Evolutionary conservation across 2,888 invertebrate genomes (phyloP).

Genomic region (Amphipoea lucens): DNA sequence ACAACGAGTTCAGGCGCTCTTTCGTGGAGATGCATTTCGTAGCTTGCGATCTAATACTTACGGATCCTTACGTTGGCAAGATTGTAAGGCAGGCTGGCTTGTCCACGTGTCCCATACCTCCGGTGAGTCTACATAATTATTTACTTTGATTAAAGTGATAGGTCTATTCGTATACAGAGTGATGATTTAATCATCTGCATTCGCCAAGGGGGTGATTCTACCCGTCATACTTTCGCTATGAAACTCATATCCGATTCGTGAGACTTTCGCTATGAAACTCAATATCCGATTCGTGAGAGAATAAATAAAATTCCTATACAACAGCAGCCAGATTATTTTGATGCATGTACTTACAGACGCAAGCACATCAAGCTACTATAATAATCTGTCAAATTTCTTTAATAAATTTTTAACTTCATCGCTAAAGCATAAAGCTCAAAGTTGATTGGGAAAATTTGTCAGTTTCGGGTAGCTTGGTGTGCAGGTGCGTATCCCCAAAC

Average conservation of each 20-base stretch:
- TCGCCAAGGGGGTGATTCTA: background rate
- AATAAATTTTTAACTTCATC: no score
- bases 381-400: no score
- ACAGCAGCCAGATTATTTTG: background rate
- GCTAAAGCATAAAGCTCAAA: no score
- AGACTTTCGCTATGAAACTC: background rate
- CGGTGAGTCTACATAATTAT: constrained; percentile 31
- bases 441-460: no score
- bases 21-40: constrained; percentile 69
- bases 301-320: background rate
- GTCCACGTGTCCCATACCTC: constrained; percentile 35
- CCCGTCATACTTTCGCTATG: background rate
- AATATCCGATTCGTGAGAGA: background rate
- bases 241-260: background rate
- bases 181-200: background rate
- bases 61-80: constrained; percentile 59
- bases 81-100: constrained; percentile 40
- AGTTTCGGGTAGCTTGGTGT: no score
- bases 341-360: background rate
- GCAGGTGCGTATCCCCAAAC: no score
- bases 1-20: constrained; percentile 70
- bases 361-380: no score
- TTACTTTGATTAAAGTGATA: background rate
- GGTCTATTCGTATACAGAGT: background rate
- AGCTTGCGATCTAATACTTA: constrained; percentile 69